These are phyloP conservation scores for Drosophila setifemur DNA, from an alignment of 1,140 invertebrate genomes.

Conservation along the genomic window DNA sequence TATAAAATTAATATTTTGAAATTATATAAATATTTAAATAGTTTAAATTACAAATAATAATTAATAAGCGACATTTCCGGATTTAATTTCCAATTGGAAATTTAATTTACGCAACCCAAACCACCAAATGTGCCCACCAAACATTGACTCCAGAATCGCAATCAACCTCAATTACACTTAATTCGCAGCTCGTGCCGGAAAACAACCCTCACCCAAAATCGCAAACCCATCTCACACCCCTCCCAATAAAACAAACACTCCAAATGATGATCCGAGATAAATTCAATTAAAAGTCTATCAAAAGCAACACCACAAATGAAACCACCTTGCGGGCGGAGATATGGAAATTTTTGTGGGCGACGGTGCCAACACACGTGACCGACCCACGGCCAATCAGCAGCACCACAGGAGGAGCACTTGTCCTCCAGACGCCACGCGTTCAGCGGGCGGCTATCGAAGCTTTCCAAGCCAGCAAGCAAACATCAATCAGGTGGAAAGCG, in stretches of 20 bases:
- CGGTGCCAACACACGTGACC: slow-evolving; percentile 47
- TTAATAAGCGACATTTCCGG: neutral
- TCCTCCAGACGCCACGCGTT: slow-evolving; percentile 49
- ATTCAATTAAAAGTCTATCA: slow-evolving; percentile 56
- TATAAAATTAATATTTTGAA: neutral
- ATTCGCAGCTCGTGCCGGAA: slow-evolving; percentile 9
- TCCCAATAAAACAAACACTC: slow-evolving; percentile 31
- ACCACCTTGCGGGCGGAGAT: slow-evolving; percentile 28
- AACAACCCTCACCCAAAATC: slow-evolving; percentile 18
- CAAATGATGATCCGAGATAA: slow-evolving; percentile 50
- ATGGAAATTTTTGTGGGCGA: neutral
- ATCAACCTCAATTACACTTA: slow-evolving; percentile 21
- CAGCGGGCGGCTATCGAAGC: slow-evolving; percentile 7
- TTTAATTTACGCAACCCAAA: neutral
- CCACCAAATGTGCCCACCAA: neutral
- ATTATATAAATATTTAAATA: too few relatives aligned
- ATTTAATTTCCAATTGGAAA: neutral
- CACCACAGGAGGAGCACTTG: slow-evolving; percentile 47
- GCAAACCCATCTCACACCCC: neutral
- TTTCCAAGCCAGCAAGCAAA: slow-evolving; percentile 26
- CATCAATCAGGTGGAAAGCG: slow-evolving; percentile 65
- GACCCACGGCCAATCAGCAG: slow-evolving; percentile 53
- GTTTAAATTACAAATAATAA: neutral
- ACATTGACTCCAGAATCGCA: slow-evolving; percentile 10
- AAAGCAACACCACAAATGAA: slow-evolving; percentile 14